phyloP scores from a whole-genome alignment of 2,888 invertebrate species.

The Stratiomys singularior region DNA sequence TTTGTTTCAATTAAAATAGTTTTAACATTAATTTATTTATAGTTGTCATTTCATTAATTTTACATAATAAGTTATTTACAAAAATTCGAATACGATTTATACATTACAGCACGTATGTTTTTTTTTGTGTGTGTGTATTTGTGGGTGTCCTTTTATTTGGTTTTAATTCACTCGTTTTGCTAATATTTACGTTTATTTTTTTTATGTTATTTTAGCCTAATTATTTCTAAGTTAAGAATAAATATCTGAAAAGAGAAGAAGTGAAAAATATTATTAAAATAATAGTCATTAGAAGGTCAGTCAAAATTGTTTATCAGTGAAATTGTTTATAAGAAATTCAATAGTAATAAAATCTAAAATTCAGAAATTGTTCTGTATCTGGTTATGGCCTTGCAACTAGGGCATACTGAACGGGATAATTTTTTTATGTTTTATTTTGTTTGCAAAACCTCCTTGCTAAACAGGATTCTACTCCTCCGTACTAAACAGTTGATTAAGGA shows the following conservation, averaged over 20 bases:
- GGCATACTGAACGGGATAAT: no score
- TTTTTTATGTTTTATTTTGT: no score
- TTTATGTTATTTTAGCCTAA: constrained; percentile 1
- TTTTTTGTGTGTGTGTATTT: constrained; percentile 4
- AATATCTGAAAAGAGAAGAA: constrained; percentile 33
- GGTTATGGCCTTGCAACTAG: no score
- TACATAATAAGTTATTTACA: constrained; percentile 43
- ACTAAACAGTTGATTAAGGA: no score
- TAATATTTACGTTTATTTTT: constrained; percentile 26
- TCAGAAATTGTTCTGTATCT: no score
- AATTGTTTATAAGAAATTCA: no score
- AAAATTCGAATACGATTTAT: constrained; percentile 43
- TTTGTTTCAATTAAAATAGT: constrained; percentile 17
- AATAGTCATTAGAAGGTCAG: not conserved
- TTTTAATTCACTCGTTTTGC: constrained; percentile 4
- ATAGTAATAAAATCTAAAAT: no score
- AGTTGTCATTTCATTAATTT: constrained; percentile 4
- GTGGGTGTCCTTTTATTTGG: not conserved
- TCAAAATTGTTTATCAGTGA: not conserved
- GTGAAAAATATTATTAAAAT: not conserved
- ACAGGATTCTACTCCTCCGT: no score
- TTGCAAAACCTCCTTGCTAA: no score
- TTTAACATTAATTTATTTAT: constrained; percentile 39
- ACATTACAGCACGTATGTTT: constrained; percentile 10
- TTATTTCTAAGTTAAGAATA: constrained; percentile 42